These are phyloP conservation scores for Mormyrus lacerda DNA, from an alignment of 2,113 vertebrate species.

Conservation along the genomic window DNA sequence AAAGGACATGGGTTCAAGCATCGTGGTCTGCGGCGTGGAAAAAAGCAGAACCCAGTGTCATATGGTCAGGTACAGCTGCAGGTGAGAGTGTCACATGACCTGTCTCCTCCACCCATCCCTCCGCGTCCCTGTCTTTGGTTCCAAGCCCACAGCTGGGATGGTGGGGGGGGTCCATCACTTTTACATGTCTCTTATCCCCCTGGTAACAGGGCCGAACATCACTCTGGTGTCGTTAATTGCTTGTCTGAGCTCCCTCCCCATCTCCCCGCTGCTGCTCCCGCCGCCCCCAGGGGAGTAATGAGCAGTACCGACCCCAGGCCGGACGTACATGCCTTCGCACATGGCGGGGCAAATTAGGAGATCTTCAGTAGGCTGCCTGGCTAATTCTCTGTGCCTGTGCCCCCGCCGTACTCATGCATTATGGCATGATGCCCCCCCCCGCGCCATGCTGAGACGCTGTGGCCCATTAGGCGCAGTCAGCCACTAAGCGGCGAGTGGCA, in stretches of 20 bases:
- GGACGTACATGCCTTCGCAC: slow-evolving; percentile 66
- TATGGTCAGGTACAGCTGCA: background rate
- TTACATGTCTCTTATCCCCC: background rate
- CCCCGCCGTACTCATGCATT: slow-evolving; percentile 54
- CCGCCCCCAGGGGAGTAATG: slow-evolving; percentile 39
- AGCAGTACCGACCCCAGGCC: slow-evolving; percentile 47
- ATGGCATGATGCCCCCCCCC: slow-evolving; percentile 36
- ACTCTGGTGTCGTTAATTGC: background rate
- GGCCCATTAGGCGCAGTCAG: background rate
- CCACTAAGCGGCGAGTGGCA: background rate
- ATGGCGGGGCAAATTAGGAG: slow-evolving; percentile 67
- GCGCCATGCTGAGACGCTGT: background rate
- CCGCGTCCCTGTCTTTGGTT: background rate
- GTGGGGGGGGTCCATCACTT: background rate
- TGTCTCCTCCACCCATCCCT: background rate
- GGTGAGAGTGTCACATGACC: background rate
- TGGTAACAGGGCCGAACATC: background rate
- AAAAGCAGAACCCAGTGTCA: background rate
- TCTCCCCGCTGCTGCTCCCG: background rate
- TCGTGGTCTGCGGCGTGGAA: background rate
- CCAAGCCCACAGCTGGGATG: background rate
- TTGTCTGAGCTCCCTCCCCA: background rate
- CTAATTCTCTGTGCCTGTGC: slow-evolving; percentile 65
- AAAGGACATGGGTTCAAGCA: background rate
- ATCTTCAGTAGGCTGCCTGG: slow-evolving; percentile 54